Base-by-base conservation (phyloP, 2,113 vertebrate genomes). In the Dipodomys spectabilis region DNA sequence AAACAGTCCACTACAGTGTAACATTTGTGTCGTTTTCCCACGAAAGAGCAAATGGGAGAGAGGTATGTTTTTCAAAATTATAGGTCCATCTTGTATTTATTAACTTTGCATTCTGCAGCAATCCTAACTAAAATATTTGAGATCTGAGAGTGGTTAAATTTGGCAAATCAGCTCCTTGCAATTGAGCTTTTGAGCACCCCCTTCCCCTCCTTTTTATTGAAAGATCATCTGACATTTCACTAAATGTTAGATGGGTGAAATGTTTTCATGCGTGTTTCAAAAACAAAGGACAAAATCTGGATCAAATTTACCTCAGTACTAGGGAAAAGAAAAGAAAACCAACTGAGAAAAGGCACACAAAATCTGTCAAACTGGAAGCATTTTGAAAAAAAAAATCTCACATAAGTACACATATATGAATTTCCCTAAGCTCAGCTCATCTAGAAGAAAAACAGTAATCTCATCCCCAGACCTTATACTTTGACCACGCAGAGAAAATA, bases 21-120 rank as follows among this genome's bases (percentile, higher is more conserved):
- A 78, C 27, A 74, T 90, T 86, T 90, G 44, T 62, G 45, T 67
- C 62, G 15, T 71, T 94, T 91, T 92, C 78, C 82, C 86, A 73
- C 5, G 79, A 95, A 94, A 75, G 19, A 39, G 32, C 53, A 32
- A 68, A 80, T 2, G 28, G 7, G 13, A 79, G 72, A 65, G 18
- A 22, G 32, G n/a, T 67, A 27, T 25, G 12, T 28, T 74, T 91
- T 94, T 65, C 73, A 78, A 20, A 80, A 65, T 68, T 86, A 72
- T 7, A 81, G 5, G 7, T 16, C 22, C 72, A 86, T 75, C 62
- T 91, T 86, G 32, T 44, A 32, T 16, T 71, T 67, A 53, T 64
- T 39, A 82, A 73, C 28, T 93, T 83, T 30, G 44, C 10, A 69
- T 88, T 86, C 39, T 74, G 83, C 86, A 93, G 27, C 12, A 69